Evolutionary conservation across 1,140 invertebrate species (phyloP).

Genomic region (Habropoda laboriosa): DNA sequence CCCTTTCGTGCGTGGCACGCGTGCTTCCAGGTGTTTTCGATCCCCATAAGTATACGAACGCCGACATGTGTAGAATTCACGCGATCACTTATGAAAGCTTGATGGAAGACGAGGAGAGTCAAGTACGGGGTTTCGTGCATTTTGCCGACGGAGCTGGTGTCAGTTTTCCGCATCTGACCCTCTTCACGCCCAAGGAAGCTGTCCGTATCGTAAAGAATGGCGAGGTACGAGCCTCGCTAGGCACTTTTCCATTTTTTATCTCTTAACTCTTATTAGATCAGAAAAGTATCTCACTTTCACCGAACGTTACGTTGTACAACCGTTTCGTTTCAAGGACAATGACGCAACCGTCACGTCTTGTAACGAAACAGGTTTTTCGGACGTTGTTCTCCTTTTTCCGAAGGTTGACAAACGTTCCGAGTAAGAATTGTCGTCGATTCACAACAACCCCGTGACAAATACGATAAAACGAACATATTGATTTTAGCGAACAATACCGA

Average conservation of each 20-base stretch:
- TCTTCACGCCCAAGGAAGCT: conserved; percentile 89
- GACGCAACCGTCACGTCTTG: conserved; percentile 28
- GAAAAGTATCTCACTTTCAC: not conserved
- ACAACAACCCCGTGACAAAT: not conserved
- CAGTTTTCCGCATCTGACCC: conserved; percentile 87
- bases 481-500: conserved; percentile 89
- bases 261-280: no score
- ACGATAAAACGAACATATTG: not conserved
- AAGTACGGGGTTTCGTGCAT: conserved; percentile 88
- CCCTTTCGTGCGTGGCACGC: not conserved
- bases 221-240: conserved; percentile 82
- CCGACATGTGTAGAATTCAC: conserved; percentile 90
- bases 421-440: not conserved
- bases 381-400: not conserved
- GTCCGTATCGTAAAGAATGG: conserved; percentile 90
- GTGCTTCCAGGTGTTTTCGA: conserved; percentile 87
- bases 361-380: conserved; percentile 26
- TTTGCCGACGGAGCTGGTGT: conserved; percentile 88
- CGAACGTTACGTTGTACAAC: not conserved
- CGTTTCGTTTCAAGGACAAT: conserved; percentile 18
- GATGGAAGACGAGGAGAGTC: conserved; percentile 91
- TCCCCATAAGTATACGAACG: conserved; percentile 89
- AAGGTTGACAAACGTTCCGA: not conserved
- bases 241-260: no score
- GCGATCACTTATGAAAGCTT: conserved; percentile 90